These are phyloP conservation scores for Liodrosophila aerea DNA, from an alignment of 2,888 invertebrate species.

Conservation along the genomic window DNA sequence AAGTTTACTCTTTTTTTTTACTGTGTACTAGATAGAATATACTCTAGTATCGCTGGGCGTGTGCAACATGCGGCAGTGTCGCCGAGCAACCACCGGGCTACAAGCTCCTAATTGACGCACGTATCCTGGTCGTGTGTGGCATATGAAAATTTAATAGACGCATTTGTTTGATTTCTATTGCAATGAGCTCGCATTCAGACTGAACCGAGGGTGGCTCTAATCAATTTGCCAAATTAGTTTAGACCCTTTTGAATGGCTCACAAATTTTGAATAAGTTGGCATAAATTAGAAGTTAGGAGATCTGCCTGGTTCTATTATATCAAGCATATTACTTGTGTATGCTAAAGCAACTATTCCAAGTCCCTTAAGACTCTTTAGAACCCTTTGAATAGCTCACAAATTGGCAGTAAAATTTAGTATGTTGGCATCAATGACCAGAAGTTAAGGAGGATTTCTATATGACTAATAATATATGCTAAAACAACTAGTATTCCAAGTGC, in stretches of 20 bases:
- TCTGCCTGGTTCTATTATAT: background rate
- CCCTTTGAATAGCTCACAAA: constrained; percentile 53
- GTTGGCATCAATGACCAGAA: constrained; percentile 13
- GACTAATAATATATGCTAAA: too few relatives aligned
- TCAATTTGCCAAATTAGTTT: constrained; percentile 64
- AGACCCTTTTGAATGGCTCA: constrained; percentile 41
- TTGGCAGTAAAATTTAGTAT: constrained; percentile 48
- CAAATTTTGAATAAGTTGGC: constrained; percentile 49
- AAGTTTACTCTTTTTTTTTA: too few relatives aligned
- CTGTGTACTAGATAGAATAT: too few relatives aligned
- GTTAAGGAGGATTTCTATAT: background rate
- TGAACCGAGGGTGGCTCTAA: constrained; percentile 11
- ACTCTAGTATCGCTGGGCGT: constrained; percentile 28
- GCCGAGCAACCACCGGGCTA: constrained; percentile 57
- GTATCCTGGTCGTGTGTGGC: constrained; percentile 62
- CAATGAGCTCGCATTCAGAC: constrained; percentile 6
- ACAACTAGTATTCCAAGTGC: too few relatives aligned
- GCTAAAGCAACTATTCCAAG: too few relatives aligned
- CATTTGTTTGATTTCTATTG: constrained; percentile 59
- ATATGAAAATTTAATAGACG: constrained; percentile 64
- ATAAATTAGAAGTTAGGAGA: constrained; percentile 7
- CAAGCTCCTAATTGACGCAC: constrained; percentile 66
- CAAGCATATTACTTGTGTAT: too few relatives aligned
- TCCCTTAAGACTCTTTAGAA: too few relatives aligned
- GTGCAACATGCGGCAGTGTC: constrained; percentile 47